These are phyloP conservation scores for Plumapathes pennacea DNA, from an alignment of 92 coral and sea anemone species.

Conservation along the genomic window DNA sequence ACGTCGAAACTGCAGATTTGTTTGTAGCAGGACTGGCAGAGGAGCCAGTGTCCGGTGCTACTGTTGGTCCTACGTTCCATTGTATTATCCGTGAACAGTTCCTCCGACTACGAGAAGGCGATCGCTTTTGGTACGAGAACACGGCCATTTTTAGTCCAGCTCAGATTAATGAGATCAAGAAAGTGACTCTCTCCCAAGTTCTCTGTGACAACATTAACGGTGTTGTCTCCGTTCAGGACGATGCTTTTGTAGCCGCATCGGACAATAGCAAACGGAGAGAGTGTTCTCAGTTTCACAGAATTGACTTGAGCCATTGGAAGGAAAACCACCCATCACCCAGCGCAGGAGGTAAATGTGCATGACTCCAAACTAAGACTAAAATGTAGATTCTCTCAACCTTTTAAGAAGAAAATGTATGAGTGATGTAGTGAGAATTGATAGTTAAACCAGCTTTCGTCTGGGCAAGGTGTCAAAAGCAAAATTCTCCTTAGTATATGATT, in stretches of 20 bases:
- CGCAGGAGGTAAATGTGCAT: constrained; percentile 34
- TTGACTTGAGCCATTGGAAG: constrained; percentile 76
- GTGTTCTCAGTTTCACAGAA: constrained; percentile 62
- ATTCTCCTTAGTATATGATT: no score
- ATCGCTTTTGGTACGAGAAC: constrained; percentile 95
- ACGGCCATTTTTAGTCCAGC: constrained; percentile 63
- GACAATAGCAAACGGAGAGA: constrained; percentile 65
- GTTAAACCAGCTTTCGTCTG: no score
- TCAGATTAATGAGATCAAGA: constrained; percentile 77
- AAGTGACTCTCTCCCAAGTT: constrained; percentile 77
- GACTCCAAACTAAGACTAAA: no score
- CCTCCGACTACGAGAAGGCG: constrained; percentile 87
- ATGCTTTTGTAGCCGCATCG: constrained; percentile 78
- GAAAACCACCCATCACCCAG: constrained; percentile 32
- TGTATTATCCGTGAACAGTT: constrained; percentile 86
- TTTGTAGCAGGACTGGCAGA: constrained; percentile 95
- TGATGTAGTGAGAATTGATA: no score
- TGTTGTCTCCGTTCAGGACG: constrained; percentile 81
- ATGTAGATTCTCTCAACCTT: no score
- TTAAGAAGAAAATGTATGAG: no score
- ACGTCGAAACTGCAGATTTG: constrained; percentile 81
- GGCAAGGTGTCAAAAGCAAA: no score
- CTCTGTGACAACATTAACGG: constrained; percentile 86
- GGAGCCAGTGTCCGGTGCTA: constrained; percentile 77
- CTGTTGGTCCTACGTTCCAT: constrained; percentile 92